Percentiles rank a stretch among this genome's conserved stretches.
phyloP scores from a whole-genome alignment of 2,888 invertebrate genomes.

The Melitaea athalia region DNA sequence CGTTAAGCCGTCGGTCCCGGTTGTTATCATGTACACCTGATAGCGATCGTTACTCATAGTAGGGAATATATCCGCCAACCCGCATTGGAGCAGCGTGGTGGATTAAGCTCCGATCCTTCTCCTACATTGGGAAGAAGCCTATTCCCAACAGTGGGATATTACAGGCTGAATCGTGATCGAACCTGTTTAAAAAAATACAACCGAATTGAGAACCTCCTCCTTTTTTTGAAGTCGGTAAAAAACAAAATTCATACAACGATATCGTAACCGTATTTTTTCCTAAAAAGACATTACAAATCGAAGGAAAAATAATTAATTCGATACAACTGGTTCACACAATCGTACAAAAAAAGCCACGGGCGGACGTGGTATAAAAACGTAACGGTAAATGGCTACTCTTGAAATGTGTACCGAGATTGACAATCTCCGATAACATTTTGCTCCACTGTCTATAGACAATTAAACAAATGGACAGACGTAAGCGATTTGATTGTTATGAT shows the following conservation, averaged over 20 bases:
- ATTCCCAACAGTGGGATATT: too few species aligned
- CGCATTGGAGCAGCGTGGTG: too few species aligned
- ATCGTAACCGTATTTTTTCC: background rate
- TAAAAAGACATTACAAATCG: conserved; percentile 8
- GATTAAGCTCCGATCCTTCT: too few species aligned
- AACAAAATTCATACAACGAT: background rate
- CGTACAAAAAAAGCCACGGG: conserved; percentile 24
- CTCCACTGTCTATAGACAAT: conserved; percentile 70
- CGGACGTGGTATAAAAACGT: conserved; percentile 22
- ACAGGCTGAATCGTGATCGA: too few species aligned
- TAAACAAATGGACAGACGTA: conserved; percentile 76
- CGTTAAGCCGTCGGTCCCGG: too few species aligned
- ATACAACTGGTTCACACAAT: conserved; percentile 24
- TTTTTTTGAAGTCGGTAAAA: background rate
- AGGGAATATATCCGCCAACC: too few species aligned
- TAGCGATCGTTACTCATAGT: too few species aligned
- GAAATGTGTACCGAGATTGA: conserved; percentile 60
- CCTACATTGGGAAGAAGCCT: too few species aligned
- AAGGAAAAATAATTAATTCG: conserved; percentile 15
- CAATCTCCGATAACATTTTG: conserved; percentile 76
- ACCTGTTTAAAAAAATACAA: too few species aligned
- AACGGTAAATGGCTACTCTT: conserved; percentile 26
- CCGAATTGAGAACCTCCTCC: too few species aligned
- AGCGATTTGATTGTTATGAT: conserved; percentile 76
- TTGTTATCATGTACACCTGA: too few species aligned